Evolutionary conservation across 2,888 invertebrate species (phyloP).

Genomic region (Clanis bilineata): DNA sequence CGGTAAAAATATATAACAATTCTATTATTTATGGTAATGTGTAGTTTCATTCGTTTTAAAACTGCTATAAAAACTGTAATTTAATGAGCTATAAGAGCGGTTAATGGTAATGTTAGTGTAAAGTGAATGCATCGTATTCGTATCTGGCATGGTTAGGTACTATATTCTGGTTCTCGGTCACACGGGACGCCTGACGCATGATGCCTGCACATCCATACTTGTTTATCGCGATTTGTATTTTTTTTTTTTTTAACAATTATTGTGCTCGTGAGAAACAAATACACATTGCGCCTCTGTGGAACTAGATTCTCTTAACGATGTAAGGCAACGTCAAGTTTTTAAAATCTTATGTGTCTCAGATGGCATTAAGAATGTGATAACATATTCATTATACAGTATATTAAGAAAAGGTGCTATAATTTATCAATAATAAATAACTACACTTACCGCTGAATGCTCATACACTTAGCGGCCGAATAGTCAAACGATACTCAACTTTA

Average conservation of each 20-base stretch:
- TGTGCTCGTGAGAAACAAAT: slow-evolving; percentile 71
- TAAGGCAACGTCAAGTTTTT: background rate
- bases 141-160: slow-evolving; percentile 36
- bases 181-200: slow-evolving; percentile 59
- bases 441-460: too few species aligned
- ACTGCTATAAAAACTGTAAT: background rate
- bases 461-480: too few species aligned
- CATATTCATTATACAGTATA: background rate
- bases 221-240: slow-evolving; percentile 59
- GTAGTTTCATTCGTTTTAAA: slow-evolving; percentile 22
- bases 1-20: too few species aligned
- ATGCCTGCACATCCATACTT: slow-evolving; percentile 52
- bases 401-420: background rate
- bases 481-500: too few species aligned
- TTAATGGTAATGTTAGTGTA: slow-evolving; percentile 23
- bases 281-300: slow-evolving; percentile 38
- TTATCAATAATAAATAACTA: too few species aligned
- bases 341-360: background rate
- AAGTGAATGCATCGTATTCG: slow-evolving; percentile 23
- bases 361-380: background rate
- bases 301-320: background rate
- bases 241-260: slow-evolving; percentile 54
- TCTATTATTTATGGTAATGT: too few species aligned
- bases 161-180: slow-evolving; percentile 53
- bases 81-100: slow-evolving; percentile 15